Evolutionary conservation across 2,888 invertebrate genomes (phyloP), one percentile per base, ranked within the genome.

Genomic region (Fragum fragum): DNA sequence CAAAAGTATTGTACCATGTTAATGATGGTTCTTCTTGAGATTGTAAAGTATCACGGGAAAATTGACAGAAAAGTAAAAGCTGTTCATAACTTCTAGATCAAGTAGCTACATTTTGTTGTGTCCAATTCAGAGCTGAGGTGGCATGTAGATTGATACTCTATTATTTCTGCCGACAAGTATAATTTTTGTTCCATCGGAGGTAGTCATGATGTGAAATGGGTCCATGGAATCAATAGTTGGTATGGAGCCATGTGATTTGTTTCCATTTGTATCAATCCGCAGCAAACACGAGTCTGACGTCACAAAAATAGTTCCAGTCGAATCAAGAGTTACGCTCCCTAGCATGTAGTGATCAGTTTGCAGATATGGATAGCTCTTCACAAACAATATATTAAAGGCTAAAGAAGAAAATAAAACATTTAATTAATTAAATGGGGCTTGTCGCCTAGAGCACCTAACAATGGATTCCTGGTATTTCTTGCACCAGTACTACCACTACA

Each of bases 301-400:
- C 16, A 73, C 28, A 42, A 55, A 73, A 28, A 73, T 29, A 52
- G 26, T 73, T 1, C 63, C 47, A 1, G 21, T 23, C 1, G 39
- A 21, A 47, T 73, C 73, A n/a, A 36, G 7, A 9, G 73, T 39
- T 18, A 73, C 28, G 21, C 61, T 29, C 5, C 73, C 73, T 28
- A 73, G 21, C 11, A 47, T n/a, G 52, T 73, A 63, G 63, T 73
- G 73, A n/a, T 73, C 73, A 6, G 42, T 63, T 32, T 73, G 63
- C 9, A 61, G 14, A 28, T 61, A 63, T 3, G 73, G 63, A n/a
- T 63, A 73, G 32, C 73, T 73, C 63, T 61, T 61, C 21, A 29
- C 39, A 42, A 47, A 73, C 21, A 47, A 16, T 1, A 73, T 39
- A 14, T 73, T 73, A 26, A 36, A 59, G 0, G 26, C 73, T 73